Base-by-base conservation (phyloP, 53 echinoderm and acorn worm genomes). In the Apostichopus leukothele region DNA sequence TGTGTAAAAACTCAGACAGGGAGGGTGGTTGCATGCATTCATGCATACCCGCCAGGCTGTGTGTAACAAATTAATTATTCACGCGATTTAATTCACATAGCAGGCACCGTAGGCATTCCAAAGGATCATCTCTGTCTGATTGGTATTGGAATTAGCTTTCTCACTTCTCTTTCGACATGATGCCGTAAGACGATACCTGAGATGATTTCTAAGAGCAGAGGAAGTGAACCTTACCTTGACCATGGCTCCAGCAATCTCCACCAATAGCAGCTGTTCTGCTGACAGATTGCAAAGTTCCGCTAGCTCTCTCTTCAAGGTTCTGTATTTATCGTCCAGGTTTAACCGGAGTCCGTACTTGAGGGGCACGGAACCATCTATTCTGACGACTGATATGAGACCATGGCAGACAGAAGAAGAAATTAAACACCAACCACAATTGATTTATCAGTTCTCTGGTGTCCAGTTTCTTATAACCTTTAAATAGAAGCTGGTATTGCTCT, bases 311-410 rank as follows among this genome's bases (percentile, higher is more conserved):
- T 99, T 99, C 88, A 99, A 92, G 23, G 93, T 91, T 67, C 93
- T 93, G 89, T 99, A 99, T 83, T 99, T 99, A 90, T 96, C 99
- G 59, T 99, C 99, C 85, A 96, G 96, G 86, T 99, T 99, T 2
- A 99, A 90, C 75, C 99, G 83, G 19, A 99, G 78, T 9, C 99
- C 99, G 60, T 99, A 99, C 87, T 94, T 99, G 51, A 92, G 87
- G 20, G 99, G 99, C 12, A 99, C 96, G 6, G 93, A 92, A 51
- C 99, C 99, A 52, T 99, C 96, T 52, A 99, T 74, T 51, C 93
- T 89, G 27, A 99, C 95, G 75, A 99, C 99, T 99, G 86, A 88
- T 16, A 57, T 63, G 63, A 8, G 16, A 63, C 12, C 4, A 25
- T 76, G 76, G 25, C 10, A 51, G 39, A 27, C 20, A 68, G 16